phyloP scores from a whole-genome alignment of 1,140 invertebrate species.

The Antheraea mylitta region DNA sequence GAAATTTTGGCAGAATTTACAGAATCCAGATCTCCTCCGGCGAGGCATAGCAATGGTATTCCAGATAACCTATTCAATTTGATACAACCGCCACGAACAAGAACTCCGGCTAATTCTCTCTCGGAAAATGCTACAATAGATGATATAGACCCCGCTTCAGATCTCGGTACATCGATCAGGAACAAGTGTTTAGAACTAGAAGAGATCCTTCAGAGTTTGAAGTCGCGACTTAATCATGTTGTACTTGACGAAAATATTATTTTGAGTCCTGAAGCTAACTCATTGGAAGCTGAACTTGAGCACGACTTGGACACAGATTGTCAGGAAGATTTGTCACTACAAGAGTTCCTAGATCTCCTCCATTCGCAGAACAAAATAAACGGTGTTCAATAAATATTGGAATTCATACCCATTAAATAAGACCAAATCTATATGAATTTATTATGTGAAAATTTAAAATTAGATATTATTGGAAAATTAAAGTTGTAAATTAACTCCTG shows the following conservation, averaged over 20 bases:
- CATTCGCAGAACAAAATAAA: constrained; percentile 70
- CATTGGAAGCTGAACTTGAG: constrained; percentile 69
- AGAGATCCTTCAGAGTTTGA: constrained; percentile 74
- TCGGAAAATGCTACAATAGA: constrained; percentile 66
- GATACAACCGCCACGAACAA: constrained; percentile 64
- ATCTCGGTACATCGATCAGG: constrained; percentile 71
- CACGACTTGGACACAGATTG: constrained; percentile 72
- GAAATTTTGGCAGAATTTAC: constrained; percentile 71
- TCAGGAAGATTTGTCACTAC: constrained; percentile 68
- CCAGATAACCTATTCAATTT: constrained; percentile 63
- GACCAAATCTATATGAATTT: constrained; percentile 51
- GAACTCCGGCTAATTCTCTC: constrained; percentile 63
- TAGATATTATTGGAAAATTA: constrained; percentile 50
- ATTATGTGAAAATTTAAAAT: constrained; percentile 64
- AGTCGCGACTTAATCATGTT: constrained; percentile 74
- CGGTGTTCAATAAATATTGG: constrained; percentile 52
- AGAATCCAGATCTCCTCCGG: constrained; percentile 51
- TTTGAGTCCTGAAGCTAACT: constrained; percentile 71
- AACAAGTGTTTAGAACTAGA: constrained; percentile 76
- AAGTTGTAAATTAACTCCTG: constrained; percentile 25
- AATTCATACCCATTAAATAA: constrained; percentile 23
- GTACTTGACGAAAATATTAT: constrained; percentile 75
- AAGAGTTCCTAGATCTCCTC: constrained; percentile 68
- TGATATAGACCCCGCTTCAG: constrained; percentile 73
- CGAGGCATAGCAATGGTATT: constrained; percentile 49